Evolutionary conservation across 2,888 invertebrate genomes (phyloP), one percentile per base, ranked within the genome.

Genomic region (Conops quadrifasciatus): DNA sequence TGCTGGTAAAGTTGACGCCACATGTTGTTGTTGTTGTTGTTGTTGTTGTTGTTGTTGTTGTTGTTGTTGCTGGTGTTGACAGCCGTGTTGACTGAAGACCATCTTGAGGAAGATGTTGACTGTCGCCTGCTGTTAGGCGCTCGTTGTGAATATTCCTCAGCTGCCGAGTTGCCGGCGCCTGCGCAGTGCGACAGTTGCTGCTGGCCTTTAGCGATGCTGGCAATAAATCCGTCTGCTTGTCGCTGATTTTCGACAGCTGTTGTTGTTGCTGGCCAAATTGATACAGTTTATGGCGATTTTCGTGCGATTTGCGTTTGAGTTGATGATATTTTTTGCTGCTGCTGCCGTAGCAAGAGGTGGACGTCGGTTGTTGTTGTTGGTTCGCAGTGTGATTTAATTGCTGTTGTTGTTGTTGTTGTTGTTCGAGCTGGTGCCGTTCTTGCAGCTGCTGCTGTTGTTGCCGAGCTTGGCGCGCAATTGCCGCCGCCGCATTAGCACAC

Each of bases 301-400:
- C 85, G 67, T 80, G 81, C 63, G 85, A 84, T 77, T 82, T 84
- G 75, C 82, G 82, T 77, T 84, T 85, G 73, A 84, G 78, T 79
- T 85, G 83, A 67, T 80, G 80, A 75, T 84, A 84, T 77, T 85
- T 85, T 78, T 80, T 83, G 66, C 78, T 80, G 76, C 77, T 79
- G 66, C 76, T 78, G 78, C 76, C 75, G 76, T 78, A 78, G 75
- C 73, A 7, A 7, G 9, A 68, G 71, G 77, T 71, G 71, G 74
- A 71, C 36, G 73, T 67, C 66, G 75, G 69, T 71, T 73, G 53
- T 47, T 65, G 26, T 56, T 59, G 67, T 67, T 65, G 36, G 36
- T 36, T 36, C 36, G 9, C 4, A 7, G 36, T 7, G 9, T 36
- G 9, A 36, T 9, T 9, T 9, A 36, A 11, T 70, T 65, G 63